phyloP scores from a whole-genome alignment of 2,888 invertebrate species.

The Drosophila demipolita region DNA sequence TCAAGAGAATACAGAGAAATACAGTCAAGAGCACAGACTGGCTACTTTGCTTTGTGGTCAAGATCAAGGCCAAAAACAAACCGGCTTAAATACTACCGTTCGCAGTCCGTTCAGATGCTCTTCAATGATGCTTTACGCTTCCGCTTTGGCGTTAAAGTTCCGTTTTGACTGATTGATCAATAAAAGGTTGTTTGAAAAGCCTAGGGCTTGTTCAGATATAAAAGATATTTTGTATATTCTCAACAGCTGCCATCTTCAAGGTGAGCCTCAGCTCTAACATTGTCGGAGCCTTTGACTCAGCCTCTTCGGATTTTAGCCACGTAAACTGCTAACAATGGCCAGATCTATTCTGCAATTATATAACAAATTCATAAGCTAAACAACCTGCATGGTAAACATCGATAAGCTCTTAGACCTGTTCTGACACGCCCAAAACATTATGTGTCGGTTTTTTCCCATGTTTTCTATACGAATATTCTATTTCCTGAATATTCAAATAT shows the following conservation, averaged over 20 bases:
- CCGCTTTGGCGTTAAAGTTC: conserved; percentile 62
- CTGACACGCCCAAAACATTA: conserved; percentile 60
- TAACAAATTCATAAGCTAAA: conserved; percentile 58
- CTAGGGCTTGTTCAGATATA: conserved; percentile 30
- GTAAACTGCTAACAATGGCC: conserved; percentile 38
- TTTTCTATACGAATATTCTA: conserved; percentile 10
- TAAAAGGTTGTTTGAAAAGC: conserved; percentile 66
- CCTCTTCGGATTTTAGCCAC: conserved; percentile 26
- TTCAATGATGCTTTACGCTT: conserved; percentile 56
- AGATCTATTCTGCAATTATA: conserved; percentile 47
- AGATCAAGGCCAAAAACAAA: conserved; percentile 76
- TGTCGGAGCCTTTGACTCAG: conserved; percentile 23
- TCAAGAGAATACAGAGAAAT: conserved; percentile 7
- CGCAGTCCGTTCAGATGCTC: conserved; percentile 48
- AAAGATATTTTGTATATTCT: conserved; percentile 9
- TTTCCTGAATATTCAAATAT: conserved; percentile 43
- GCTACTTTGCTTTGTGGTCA: conserved; percentile 68
- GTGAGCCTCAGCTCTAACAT: conserved; percentile 55
- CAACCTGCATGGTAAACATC: conserved; percentile 45
- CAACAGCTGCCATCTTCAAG: conserved; percentile 57
- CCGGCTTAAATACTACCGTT: conserved; percentile 69
- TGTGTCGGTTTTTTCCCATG: conserved; percentile 15
- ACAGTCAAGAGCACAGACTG: conserved; percentile 8
- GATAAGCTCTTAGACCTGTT: conserved; percentile 62
- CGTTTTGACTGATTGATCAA: conserved; percentile 74